phyloP scores from a whole-genome alignment of 2,888 invertebrate species.

The Sarcophaga variegata region DNA sequence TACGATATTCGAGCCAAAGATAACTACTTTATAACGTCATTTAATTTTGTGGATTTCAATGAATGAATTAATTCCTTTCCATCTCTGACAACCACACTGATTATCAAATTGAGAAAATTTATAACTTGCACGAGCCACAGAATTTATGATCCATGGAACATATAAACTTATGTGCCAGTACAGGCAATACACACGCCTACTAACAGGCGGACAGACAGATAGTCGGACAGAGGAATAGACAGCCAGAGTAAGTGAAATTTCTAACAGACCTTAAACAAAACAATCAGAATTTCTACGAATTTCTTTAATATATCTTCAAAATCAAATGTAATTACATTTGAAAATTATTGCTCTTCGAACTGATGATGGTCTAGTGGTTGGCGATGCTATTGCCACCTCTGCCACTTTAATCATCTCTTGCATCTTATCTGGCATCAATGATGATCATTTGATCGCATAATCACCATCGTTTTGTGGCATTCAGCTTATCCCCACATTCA shows the following conservation, averaged over 20 bases:
- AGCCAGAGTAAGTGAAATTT: neutral
- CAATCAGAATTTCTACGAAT: conserved; percentile 34
- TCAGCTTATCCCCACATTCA: neutral
- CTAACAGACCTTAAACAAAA: conserved; percentile 23
- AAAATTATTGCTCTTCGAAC: conserved; percentile 8
- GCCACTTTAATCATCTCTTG: neutral
- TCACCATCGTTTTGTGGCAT: neutral
- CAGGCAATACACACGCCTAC: neutral
- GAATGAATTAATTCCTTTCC: neutral
- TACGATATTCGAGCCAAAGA: too few species aligned
- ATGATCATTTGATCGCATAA: conserved; percentile 25
- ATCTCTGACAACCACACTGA: neutral
- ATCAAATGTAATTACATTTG: conserved; percentile 40
- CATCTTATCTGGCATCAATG: neutral
- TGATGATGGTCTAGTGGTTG: conserved; percentile 23
- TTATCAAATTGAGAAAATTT: conserved; percentile 1
- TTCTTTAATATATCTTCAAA: conserved; percentile 19
- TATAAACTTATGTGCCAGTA: neutral
- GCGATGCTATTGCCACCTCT: neutral
- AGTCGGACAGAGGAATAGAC: neutral
- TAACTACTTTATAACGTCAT: too few species aligned
- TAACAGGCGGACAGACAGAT: neutral
- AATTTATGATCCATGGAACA: conserved; percentile 18
- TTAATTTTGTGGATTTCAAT: too few species aligned
- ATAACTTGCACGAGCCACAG: neutral